Base-by-base conservation (phyloP, 1,140 invertebrate genomes). In the Zaprionus gabonicus region DNA sequence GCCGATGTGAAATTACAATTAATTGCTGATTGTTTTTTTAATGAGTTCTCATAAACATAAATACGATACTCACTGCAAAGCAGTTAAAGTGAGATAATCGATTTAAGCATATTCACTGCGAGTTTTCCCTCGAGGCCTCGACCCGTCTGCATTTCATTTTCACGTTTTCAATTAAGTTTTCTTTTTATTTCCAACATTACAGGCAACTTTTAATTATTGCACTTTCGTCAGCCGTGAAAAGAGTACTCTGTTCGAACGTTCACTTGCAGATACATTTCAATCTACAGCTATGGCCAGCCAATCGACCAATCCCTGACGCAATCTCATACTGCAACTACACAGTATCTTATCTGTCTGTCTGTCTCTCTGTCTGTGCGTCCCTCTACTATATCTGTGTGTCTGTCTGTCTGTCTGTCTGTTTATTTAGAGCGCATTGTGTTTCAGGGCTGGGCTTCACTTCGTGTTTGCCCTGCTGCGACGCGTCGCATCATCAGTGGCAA, bases 351-450 rank as follows among this genome's bases (percentile, higher is more conserved):
- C 78, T 74, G 80, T 76, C 46, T 13, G 20, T 5, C 46, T 20
- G 46, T 13, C 46, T 20, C 20, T 13, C 46, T 13, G 17, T 12
- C 46, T 20, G 20, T 23, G 2, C 17, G 15, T 49, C 10, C 9
- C 17, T 23, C 46, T 3, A 2, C 20, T 20, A 20, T 20, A 20
- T 20, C 20, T 20, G 20, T 20, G 20, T 20, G 20, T 23, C 20
- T 20, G 17, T 51, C 9, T 20, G 17, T 51, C 9, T 25, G 46
- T 25, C 20, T 25, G 46, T 25, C 49, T 88, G 81, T 88, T 90
- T 84, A 88, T 90, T 81, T 81, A 78, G 85, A 72, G 71, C 78
- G 81, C 84, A 87, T 87, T 87, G 77, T 87, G 74, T 88, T 85
- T 76, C 85, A 90, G 85, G 85, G 78, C 67, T 73, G 68, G 73